Evolutionary conservation across 2,888 invertebrate genomes (phyloP), one percentile per base, ranked within the genome.

Genomic region (Lasioglossum vierecki): DNA sequence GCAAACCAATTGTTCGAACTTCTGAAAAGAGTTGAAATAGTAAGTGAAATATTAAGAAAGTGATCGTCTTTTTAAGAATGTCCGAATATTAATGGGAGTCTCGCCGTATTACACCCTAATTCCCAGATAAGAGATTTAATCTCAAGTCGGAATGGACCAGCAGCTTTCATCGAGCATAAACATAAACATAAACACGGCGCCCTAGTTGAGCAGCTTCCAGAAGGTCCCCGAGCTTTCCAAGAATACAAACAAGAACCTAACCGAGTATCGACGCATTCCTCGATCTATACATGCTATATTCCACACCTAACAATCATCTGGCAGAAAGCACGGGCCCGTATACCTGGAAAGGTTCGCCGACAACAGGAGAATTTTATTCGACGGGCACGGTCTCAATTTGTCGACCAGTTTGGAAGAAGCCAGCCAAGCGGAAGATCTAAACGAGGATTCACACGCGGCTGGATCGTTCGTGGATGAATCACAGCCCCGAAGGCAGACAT

Each of bases 361-460:
- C 72, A 70, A 74, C 60, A 35, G 60, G 44, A 72, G 63, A 46
- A 35, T n/a, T 60, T 63, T 76, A 41, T 30, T 46, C 57, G 71
- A 57, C 35, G 74, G 39, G 49, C 57, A 70, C 76, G 66, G 78
- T 78, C 78, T 81, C 74, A 79, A 84, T 84, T 90, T 85, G 76
- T 83, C 75, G 66, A 71, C 84, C 82, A 84, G 82, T 88, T 88
- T 86, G 86, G 76, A 80, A 85, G 72, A 79, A 82, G 63, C 63
- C 83, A 46, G 30, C 81, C 71, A 89, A 70, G 79, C 80, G 80
- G 79, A 89, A 86, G 82, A 87, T 81, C 90, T 88, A 86, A 85
- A 88, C 84, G 88, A 83, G 88, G 84, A 89, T 88, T 91, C 87
- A 85, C 85, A 88, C 81, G 72, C 73, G 78, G 84, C 72, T 82